phyloP scores from a whole-genome alignment of 2,888 invertebrate species.

The Corythucha ciliata region DNA sequence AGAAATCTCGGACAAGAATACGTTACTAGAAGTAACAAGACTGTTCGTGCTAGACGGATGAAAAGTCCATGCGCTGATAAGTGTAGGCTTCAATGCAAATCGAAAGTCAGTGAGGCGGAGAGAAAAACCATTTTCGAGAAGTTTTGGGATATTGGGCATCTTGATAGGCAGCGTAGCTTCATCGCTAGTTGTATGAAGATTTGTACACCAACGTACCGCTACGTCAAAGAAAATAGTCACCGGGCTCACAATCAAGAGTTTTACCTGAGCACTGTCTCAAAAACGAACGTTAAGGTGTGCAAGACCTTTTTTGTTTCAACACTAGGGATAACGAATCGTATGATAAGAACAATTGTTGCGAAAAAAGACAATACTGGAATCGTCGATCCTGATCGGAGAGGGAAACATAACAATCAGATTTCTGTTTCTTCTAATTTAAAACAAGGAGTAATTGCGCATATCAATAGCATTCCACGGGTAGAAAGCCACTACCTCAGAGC shows the following conservation, averaged over 20 bases:
- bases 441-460: slow-evolving; percentile 6
- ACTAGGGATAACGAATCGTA: not conserved
- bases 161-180: not conserved
- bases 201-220: not conserved
- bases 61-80: not conserved
- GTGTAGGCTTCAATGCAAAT: not conserved
- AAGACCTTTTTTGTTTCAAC: not conserved
- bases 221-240: not conserved
- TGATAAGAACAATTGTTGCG: not conserved
- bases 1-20: not conserved
- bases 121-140: not conserved
- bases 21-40: not conserved
- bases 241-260: not conserved
- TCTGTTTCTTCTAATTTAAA: not conserved
- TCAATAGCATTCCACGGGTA: slow-evolving; percentile 12
- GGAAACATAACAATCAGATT: not conserved
- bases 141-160: not conserved
- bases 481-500: slow-evolving; percentile 25
- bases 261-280: not conserved
- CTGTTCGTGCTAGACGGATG: not conserved
- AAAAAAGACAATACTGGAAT: not conserved
- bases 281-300: not conserved
- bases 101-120: not conserved
- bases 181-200: not conserved
- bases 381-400: not conserved